Base-by-base conservation (phyloP, 2,888 invertebrate species). In the Orthosia gracilis region DNA sequence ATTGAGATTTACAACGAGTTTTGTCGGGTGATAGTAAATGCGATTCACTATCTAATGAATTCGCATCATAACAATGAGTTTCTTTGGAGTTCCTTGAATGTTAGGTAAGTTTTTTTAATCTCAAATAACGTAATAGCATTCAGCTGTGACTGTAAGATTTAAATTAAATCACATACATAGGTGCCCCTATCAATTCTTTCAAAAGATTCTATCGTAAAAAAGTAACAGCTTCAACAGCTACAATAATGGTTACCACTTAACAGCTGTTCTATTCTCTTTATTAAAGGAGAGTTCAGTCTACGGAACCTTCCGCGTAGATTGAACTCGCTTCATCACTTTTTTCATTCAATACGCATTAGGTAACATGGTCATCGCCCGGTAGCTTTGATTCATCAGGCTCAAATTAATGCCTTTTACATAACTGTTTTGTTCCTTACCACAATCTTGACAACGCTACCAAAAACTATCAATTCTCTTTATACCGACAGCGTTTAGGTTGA, bases 351-450 rank as follows among this genome's bases (percentile, higher is more conserved):
- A 71, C 69, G 74, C 69, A 87, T 91, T 92, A 88, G 81, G 86
- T 89, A 91, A 90, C 84, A 85, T 89, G 87, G 86, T 87, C 89
- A 89, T 87, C 84, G 88, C 78, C 86, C 88, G 85, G 87, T 88
- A 88, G 86, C 85, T 84, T 87, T 87, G 76, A 83, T 82, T 80
- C 81, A 83, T 74, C 78, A 83, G 69, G 70, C 69, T 72, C 74
- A 54, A 80, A n/a, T 76, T 72, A 67, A 66, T 74, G 73, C 77
- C 76, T 78, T 86, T 86, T 82, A 68, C 62, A 47, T 73, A 83
- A 84, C 85, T 84, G 78, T 84, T 78, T 75, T 78, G 71, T 84
- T 74, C 71, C 61, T 66, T 45, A 58, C 71, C 47, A 73, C 52
- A 77, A 78, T 55, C 54, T 65, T 74, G 67, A 64, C 18, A 71